phyloP scores from a whole-genome alignment of 1,140 invertebrate genomes.

The Saccostrea cuccullata region DNA sequence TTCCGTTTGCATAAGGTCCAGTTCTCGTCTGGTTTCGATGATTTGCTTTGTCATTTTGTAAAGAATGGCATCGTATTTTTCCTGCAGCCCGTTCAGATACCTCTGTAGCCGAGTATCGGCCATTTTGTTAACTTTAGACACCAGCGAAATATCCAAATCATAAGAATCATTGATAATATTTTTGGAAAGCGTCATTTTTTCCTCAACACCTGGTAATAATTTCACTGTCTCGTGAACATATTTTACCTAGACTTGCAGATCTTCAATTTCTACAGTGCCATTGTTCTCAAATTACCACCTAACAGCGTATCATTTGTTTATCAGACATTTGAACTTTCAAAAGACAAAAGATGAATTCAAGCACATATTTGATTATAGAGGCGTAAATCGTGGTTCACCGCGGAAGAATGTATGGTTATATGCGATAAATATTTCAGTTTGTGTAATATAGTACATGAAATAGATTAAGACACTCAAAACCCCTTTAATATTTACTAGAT shows the following conservation, averaged over 20 bases:
- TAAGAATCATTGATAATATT: not conserved
- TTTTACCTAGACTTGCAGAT: not conserved
- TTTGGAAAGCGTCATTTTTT: not conserved
- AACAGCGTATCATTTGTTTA: not conserved
- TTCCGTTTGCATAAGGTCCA: slow-evolving; percentile 4
- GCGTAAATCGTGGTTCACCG: not conserved
- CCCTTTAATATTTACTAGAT: too few relatives aligned
- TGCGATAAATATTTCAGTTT: not conserved
- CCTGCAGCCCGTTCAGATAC: not conserved
- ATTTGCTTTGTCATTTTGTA: slow-evolving; percentile 1
- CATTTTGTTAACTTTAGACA: not conserved
- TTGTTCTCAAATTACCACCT: not conserved
- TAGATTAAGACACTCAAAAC: too few relatives aligned
- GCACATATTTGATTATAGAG: not conserved
- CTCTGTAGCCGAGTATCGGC: not conserved
- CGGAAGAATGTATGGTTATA: not conserved
- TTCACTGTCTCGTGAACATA: not conserved
- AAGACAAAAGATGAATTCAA: not conserved
- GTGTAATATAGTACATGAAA: not conserved
- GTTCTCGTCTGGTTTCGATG: slow-evolving; percentile 18
- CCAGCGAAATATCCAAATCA: slow-evolving; percentile 2
- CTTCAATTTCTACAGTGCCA: not conserved
- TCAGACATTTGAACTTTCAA: not conserved
- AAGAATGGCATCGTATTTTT: not conserved
- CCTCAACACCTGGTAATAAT: not conserved